Evolutionary conservation across 2,888 invertebrate species (phyloP), one percentile per base, ranked within the genome.

Genomic region (Seira ritae): DNA sequence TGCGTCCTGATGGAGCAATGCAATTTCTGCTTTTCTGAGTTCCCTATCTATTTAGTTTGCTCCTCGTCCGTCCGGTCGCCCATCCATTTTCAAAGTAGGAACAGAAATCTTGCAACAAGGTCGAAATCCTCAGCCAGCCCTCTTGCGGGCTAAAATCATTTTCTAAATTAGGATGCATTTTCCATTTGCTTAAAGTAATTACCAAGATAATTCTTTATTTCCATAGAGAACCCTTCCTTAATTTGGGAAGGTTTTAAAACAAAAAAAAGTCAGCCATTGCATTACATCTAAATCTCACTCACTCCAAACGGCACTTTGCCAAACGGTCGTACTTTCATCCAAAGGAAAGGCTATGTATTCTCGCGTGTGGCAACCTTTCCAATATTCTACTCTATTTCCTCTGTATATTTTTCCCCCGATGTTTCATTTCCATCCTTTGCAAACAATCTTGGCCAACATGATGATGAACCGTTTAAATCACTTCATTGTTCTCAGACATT

Each of bases 381-480:
- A 31, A 31, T 31, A 31, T 31, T 31, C 31, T 31, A 31, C 70
- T 50, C 17, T 19, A n/a, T 17, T 20, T 70, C 15, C 70, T 15
- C 12, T 31, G 46, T 60, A 0, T 46, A 22, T 12, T 46, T 70
- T 17, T 17, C 31, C 23, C 62, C 22, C 68, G n/a, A 68, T 76
- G 67, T 76, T 68, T 76, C 31, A 31, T 31, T 31, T 31, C 31
- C 76, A 68, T 76, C 68, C 68, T 22, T 76, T 55, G 46, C 60
- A 68, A 67, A 68, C 68, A 68, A 68, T 76, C 60, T 76, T 68
- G 68, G 76, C 55, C 24, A 76, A 68, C 76, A 31, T 31, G 31
- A 68, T 55, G 68, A 76, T 76, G 76, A 68, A 68, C 76, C 68
- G 67, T 68, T 76, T 76, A 68, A 66, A 66, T 55, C 55, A 55